These are phyloP conservation scores for Eumeta japonica DNA, from an alignment of 1,140 invertebrate species.

Conservation along the genomic window DNA sequence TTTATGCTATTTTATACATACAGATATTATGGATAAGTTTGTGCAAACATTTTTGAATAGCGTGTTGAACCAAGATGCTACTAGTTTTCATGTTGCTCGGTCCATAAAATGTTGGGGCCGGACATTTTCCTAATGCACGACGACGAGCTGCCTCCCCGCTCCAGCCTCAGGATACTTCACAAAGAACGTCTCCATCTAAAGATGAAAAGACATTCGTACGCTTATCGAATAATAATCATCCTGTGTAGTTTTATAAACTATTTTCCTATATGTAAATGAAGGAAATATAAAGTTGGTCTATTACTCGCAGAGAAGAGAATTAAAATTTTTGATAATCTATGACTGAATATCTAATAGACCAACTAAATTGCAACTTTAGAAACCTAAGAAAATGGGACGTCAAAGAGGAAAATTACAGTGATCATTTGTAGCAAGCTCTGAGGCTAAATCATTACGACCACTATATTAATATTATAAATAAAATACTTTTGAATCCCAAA, in stretches of 20 bases:
- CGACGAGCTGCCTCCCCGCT: constrained; percentile 73
- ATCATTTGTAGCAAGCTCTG: too few species aligned
- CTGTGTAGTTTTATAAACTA: neutral
- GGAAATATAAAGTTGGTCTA: too few species aligned
- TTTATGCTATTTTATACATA: neutral
- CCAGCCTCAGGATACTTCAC: constrained; percentile 80
- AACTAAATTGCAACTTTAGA: too few species aligned
- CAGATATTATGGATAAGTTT: neutral
- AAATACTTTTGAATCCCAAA: too few species aligned
- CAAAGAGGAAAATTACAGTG: too few species aligned
- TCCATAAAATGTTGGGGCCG: constrained; percentile 80
- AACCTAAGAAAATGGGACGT: too few species aligned
- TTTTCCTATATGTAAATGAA: too few species aligned
- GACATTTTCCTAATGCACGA: constrained; percentile 74
- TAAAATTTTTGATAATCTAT: neutral
- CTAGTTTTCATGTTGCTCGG: constrained; percentile 51
- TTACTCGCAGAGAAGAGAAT: too few species aligned
- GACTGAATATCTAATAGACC: too few species aligned
- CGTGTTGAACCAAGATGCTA: constrained; percentile 60
- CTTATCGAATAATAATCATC: too few species aligned
- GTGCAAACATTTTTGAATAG: constrained; percentile 6
- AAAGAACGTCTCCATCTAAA: constrained; percentile 77
- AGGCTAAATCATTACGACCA: too few species aligned
- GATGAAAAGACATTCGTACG: constrained; percentile 31
- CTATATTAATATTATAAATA: too few species aligned